Conservation (phyloP, 2,797 vertebrate species). For the Bovichtus diacanthus region DNA sequence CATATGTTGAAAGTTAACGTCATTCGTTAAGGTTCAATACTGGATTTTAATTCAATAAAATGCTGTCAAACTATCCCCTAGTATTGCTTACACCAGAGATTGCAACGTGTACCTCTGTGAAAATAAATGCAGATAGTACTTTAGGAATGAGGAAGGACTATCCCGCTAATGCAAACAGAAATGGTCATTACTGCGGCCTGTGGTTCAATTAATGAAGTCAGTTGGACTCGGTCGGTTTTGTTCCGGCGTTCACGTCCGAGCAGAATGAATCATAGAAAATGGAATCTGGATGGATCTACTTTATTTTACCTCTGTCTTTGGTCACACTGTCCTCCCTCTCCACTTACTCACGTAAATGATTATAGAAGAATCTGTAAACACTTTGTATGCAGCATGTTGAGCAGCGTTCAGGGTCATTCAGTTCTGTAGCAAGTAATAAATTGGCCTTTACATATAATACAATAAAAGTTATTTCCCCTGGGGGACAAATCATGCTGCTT, state of each 20-base stretch:
- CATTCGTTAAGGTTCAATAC: not conserved
- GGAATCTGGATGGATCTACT: too few species aligned
- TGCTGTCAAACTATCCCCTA: too few species aligned
- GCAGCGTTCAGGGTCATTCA: not conserved
- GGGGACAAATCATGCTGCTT: constrained; percentile 13
- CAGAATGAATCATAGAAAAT: not conserved
- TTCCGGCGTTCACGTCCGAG: not conserved
- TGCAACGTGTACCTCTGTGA: not conserved
- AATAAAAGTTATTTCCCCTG: not conserved
- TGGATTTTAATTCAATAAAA: not conserved
- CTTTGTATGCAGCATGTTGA: not conserved
- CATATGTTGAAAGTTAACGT: too few species aligned
- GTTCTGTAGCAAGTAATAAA: not conserved
- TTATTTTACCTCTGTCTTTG: not conserved
- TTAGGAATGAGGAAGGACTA: not conserved
- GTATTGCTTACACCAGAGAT: not conserved
- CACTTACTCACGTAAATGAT: not conserved
- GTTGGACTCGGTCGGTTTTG: not conserved
- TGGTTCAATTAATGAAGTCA: constrained; percentile 6
- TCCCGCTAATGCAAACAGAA: not conserved
- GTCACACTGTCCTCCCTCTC: not conserved
- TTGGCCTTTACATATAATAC: constrained; percentile 1
- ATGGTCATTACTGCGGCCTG: not conserved
- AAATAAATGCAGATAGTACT: constrained; percentile 32
- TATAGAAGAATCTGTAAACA: not conserved